Evolutionary conservation across 2,113 vertebrate species (phyloP).

Genomic region (Crotalus tigris): DNA sequence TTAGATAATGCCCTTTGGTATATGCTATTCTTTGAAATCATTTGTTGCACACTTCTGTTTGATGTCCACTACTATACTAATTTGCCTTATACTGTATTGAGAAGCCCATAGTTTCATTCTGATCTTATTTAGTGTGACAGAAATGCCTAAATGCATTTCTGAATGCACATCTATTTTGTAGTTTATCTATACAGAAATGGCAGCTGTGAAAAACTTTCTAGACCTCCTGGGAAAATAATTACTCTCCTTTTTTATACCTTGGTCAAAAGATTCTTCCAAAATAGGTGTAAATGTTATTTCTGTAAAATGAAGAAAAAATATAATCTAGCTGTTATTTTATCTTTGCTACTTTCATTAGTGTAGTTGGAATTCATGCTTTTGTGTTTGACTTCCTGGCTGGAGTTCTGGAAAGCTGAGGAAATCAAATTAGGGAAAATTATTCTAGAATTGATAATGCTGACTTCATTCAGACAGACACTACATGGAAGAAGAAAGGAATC

Average conservation of each 20-base stretch:
- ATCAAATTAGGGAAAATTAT: neutral
- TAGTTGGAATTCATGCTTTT: neutral
- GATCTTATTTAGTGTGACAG: neutral
- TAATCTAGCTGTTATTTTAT: neutral
- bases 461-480: neutral
- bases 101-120: neutral
- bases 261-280: neutral
- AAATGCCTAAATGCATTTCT: neutral
- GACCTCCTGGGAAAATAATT: neutral
- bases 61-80: neutral
- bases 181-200: neutral
- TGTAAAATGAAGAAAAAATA: neutral
- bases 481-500: neutral
- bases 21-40: neutral
- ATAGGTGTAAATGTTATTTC: neutral
- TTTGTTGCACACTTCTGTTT: neutral
- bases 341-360: neutral
- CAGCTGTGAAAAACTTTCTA: neutral
- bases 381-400: neutral
- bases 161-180: neutral
- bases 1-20: neutral
- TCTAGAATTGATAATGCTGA: neutral
- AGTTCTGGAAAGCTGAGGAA: neutral
- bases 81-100: neutral
- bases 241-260: neutral